Evolutionary conservation across 2,113 vertebrate genomes (phyloP), one percentile per base, ranked within the genome.

Genomic region (Sisor rabdophorus): DNA sequence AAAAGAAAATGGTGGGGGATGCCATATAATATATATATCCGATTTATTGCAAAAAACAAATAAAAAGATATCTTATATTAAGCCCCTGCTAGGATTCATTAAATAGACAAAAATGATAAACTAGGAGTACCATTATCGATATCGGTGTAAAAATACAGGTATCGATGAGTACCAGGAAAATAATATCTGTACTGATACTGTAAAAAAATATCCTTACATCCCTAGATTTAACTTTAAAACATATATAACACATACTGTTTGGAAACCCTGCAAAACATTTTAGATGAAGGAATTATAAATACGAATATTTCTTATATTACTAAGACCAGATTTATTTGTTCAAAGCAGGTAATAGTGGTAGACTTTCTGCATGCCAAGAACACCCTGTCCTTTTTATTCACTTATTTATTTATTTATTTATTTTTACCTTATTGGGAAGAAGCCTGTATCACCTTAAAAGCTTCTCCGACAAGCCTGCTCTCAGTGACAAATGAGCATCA

Each of bases 401-500:
- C n/a, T n/a, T 11, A 36, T 36, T 36, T 36, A 3, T 36, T 36
- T 2, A 3, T 36, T 36, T 36, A 3, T 36, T 36, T n/a, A n/a
- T 44, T 61, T 2, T 19, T 50, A 4, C 64, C 44, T 68, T 6
- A 68, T 68, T 68, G 48, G 48, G 15, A 50, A 24, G 44, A 44
- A 52, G 65, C 3, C 11, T 69, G 47, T 68, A 17, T 69, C 65
- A 69, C 65, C 65, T n/a, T 69, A 26, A 20, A 75, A 44, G 61
- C 60, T 65, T 75, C 50, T 75, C 30, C 24, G 73, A 75, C 73
- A 65, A 40, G 26, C 73, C 61, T 54, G 50, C 32, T 55, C n/a
- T 55, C 50, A 55, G 50, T 75, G 73, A 75, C 73, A 75, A 75
- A 75, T 55, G 50, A 75, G 73, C 50, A 55, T 65, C 30, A 65